A percentile compares a stretch with the other conserved stretches of the same genome.
These are phyloP conservation scores for Drosophila eohydei DNA, from an alignment of 2,888 invertebrate genomes.

Conservation along the genomic window DNA sequence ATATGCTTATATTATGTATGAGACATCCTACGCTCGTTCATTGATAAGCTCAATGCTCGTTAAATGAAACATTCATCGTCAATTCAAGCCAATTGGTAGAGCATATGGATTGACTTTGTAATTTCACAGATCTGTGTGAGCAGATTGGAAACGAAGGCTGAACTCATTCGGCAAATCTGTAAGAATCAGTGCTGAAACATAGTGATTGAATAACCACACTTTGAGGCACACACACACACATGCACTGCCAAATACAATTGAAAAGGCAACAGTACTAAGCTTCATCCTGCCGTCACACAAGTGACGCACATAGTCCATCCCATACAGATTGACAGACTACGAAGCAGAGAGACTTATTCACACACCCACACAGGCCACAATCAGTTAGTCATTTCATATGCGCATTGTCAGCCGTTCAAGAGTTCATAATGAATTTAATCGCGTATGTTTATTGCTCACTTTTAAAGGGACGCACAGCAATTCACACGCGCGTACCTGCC, in stretches of 20 bases:
- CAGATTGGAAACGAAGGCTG: not conserved
- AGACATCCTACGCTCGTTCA: no score
- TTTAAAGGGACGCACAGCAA: constrained; percentile 44
- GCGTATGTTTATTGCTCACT: constrained; percentile 84
- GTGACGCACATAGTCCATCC: constrained; percentile 46
- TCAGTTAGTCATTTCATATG: constrained; percentile 71
- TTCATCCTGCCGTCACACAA: constrained; percentile 46
- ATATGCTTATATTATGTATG: no score
- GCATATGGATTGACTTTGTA: not conserved
- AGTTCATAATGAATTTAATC: constrained; percentile 84
- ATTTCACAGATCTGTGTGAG: constrained; percentile 1
- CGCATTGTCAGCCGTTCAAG: constrained; percentile 76
- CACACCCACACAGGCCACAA: constrained; percentile 32
- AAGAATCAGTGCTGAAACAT: constrained; percentile 60
- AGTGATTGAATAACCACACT: constrained; percentile 62
- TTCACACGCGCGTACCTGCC: constrained; percentile 26
- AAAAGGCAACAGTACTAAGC: constrained; percentile 52
- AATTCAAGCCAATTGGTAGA: constrained; percentile 6
- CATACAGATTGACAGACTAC: constrained; percentile 8
- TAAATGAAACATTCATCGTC: constrained; percentile 8
- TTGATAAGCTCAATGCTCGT: not conserved
- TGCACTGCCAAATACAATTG: constrained; percentile 56
- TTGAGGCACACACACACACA: constrained; percentile 19
- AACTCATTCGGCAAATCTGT: constrained; percentile 22
- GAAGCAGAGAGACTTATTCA: constrained; percentile 25